phyloP scores from a whole-genome alignment of 1,140 invertebrate genomes.

The Rhynchophorus ferrugineus region DNA sequence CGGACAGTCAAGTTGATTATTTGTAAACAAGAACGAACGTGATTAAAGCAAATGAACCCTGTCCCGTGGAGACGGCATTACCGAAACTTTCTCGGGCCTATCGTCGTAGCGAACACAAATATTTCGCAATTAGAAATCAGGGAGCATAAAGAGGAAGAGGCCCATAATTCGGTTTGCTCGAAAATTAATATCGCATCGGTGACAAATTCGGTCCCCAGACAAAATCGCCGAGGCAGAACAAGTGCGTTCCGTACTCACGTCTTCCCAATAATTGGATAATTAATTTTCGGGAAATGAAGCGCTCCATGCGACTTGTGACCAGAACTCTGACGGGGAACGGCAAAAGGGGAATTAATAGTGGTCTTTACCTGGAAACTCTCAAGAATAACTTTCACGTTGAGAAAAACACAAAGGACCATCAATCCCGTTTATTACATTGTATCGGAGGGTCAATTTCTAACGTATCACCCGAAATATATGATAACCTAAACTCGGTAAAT shows the following conservation, averaged over 20 bases:
- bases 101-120: conserved; percentile 16
- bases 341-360: not conserved
- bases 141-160: conserved; percentile 23
- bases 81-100: not conserved
- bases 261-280: conserved; percentile 38
- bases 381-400: no score
- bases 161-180: conserved; percentile 25
- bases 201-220: conserved; percentile 33
- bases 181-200: conserved; percentile 33
- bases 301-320: conserved; percentile 27
- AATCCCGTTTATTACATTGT: no score
- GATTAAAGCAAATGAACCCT: no score
- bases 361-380: not conserved
- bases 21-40: no score
- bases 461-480: no score
- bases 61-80: no score
- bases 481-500: no score
- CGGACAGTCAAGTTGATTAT: no score
- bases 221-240: conserved; percentile 30
- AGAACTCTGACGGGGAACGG: conserved; percentile 21
- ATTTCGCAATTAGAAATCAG: conserved; percentile 24
- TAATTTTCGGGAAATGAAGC: conserved; percentile 37
- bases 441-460: no score
- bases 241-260: conserved; percentile 26
- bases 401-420: no score